Percentiles rank a stretch among this genome's conserved stretches.
phyloP scores from a whole-genome alignment of 2,113 vertebrate genomes.

The Phyllostomus discolor region DNA sequence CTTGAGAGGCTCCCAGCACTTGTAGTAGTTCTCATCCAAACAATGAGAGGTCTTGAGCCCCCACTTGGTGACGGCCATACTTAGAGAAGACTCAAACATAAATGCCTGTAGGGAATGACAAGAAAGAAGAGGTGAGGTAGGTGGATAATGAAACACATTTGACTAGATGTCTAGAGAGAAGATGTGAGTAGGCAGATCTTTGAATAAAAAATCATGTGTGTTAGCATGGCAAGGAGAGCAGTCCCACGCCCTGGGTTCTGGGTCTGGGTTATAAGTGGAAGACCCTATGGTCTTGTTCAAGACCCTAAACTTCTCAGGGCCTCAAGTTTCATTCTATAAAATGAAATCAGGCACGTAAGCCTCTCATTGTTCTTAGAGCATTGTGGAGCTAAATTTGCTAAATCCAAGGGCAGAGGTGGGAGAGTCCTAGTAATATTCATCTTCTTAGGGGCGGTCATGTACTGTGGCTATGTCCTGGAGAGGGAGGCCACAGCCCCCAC shows the following conservation, averaged over 20 bases:
- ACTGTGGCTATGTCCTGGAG: not conserved
- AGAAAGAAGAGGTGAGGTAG: not conserved
- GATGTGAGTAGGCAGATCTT: not conserved
- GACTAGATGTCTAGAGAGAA: not conserved
- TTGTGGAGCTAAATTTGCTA: not conserved
- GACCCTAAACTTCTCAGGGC: not conserved
- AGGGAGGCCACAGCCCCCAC: not conserved
- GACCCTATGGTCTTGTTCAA: too few species aligned
- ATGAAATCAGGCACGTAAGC: not conserved
- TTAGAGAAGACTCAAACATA: conserved; percentile 97
- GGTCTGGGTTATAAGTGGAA: not conserved
- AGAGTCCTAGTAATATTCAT: not conserved
- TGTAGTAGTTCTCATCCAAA: conserved; percentile 93
- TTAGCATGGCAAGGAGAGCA: not conserved
- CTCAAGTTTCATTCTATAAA: not conserved
- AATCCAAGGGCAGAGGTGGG: not conserved
- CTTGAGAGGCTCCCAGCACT: conserved; percentile 92
- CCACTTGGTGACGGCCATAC: conserved; percentile 94
- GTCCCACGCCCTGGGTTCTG: not conserved
- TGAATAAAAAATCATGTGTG: not conserved
- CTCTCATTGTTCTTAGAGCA: not conserved
- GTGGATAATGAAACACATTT: not conserved
- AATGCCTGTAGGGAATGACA: conserved; percentile 86
- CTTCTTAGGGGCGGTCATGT: not conserved
- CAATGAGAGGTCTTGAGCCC: conserved; percentile 88